Conservation (phyloP, 2,113 vertebrate genomes). For the Rutilus rutilus region DNA sequence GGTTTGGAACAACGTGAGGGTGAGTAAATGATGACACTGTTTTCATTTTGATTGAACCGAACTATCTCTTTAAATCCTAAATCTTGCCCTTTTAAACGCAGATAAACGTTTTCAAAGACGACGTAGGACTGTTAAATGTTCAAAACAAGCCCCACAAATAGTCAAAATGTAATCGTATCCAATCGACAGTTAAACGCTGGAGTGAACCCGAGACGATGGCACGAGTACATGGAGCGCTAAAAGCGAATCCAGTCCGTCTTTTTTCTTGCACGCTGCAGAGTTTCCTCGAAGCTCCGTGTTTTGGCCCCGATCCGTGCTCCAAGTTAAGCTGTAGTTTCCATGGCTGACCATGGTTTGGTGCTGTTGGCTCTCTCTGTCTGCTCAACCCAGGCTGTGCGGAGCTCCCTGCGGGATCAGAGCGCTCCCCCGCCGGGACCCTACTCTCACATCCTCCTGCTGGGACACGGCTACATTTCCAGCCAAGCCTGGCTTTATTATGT, state of each 20-base stretch:
- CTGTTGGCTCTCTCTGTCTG: conserved; percentile 87
- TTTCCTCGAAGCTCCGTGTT: conserved; percentile 69
- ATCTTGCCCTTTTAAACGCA: background rate
- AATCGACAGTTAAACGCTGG: conserved; percentile 36
- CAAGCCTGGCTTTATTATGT: conserved; percentile 99
- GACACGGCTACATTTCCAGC: conserved; percentile 99
- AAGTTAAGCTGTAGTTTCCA: conserved; percentile 82
- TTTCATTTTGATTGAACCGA: background rate
- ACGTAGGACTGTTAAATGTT: background rate
- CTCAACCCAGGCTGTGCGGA: conserved; percentile 96
- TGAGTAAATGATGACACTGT: conserved; percentile 7
- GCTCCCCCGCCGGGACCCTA: conserved; percentile 99
- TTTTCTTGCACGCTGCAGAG: conserved; percentile 57
- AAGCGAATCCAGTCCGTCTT: conserved; percentile 66
- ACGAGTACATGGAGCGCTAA: conserved; percentile 38
- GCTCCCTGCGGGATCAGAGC: conserved; percentile 99
- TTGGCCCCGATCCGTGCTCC: conserved; percentile 66
- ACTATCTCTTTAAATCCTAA: background rate
- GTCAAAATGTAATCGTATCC: conserved; percentile 23
- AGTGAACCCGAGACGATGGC: conserved; percentile 46
- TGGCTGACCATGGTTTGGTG: conserved; percentile 90
- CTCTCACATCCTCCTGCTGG: conserved; percentile 99
- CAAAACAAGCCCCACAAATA: conserved; percentile 6
- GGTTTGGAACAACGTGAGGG: background rate
- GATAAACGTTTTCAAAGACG: background rate